These are phyloP conservation scores for Troides aeacus DNA, from an alignment of 2,888 invertebrate genomes.

Conservation along the genomic window DNA sequence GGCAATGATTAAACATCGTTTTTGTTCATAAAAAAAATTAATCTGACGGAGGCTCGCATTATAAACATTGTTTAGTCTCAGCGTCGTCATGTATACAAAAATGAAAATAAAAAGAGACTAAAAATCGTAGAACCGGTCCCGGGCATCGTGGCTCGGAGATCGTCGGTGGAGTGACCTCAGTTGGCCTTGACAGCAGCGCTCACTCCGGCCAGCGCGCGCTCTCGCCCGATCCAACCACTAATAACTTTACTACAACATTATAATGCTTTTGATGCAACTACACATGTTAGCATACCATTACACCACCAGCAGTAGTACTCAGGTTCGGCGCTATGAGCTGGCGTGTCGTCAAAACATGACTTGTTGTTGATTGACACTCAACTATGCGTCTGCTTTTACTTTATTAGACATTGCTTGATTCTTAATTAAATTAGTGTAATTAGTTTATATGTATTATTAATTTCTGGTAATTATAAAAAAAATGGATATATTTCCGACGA, in stretches of 20 bases:
- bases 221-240: constrained; percentile 72
- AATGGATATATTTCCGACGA: too few relatives aligned
- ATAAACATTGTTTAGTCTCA: constrained; percentile 79
- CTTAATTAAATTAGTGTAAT: constrained; percentile 2
- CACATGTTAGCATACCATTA: constrained; percentile 50
- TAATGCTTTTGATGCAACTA: constrained; percentile 69
- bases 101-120: constrained; percentile 79
- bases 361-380: constrained; percentile 47
- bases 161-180: constrained; percentile 78
- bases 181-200: constrained; percentile 79
- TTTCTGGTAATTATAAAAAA: too few relatives aligned
- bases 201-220: constrained; percentile 63
- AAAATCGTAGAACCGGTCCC: constrained; percentile 79
- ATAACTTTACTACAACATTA: constrained; percentile 75
- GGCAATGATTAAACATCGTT: constrained; percentile 23
- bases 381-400: constrained; percentile 45
- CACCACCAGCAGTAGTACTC: constrained; percentile 42
- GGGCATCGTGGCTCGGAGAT: constrained; percentile 73
- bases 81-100: constrained; percentile 77
- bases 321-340: constrained; percentile 36
- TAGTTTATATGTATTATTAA: not conserved
- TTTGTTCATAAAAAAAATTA: constrained; percentile 64
- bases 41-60: constrained; percentile 69
- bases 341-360: constrained; percentile 61
- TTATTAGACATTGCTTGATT: constrained; percentile 30